Base-by-base conservation (phyloP, 2,797 vertebrate species). In the Jordanella pulchra region DNA sequence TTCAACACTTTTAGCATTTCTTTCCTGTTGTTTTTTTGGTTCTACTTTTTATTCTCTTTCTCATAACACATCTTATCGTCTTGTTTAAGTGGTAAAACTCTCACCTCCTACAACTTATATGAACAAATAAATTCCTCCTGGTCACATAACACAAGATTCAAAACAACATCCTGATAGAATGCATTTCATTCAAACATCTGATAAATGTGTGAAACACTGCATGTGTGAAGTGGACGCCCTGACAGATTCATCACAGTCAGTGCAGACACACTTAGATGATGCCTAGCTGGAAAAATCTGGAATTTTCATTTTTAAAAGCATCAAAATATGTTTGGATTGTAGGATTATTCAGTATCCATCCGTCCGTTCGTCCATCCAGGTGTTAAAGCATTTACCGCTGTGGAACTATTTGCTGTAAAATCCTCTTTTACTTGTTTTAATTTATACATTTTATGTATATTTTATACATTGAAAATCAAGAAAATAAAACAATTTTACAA, bases 71-170 rank as follows among this genome's bases (percentile, higher is more conserved):
- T 39, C 4, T 61, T 60, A n/a, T 25, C 47, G 18, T 32, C 30
- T 32, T 56, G 5, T 58, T 30, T 32, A 14, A 2, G 15, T 7
- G 27, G 18, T 12, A 61, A 23, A 61, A 25, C 12, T 39, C 32
- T 61, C 58, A 61, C 32, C 32, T 61, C 58, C 58, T 42, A 61
- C 58, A 42, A 39, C 35, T 48, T 48, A 47, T 47, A 15, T n/a
- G 32, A 42, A 42, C 23, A 39, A 39, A 61, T 61, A 42, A 61
- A n/a, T n/a, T n/a, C 21, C n/a, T 39, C 42, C 13, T 42, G 2
- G 15, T 42, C 35, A 42, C 58, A 61, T n/a, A 39, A 60, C 23
- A 30, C 30, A 60, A 23, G 18, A 35, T 60, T 35, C 12, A 35
- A 61, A 42, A 11, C 32, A n/a, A 14, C 58, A 42, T 39, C 7